phyloP scores from a whole-genome alignment of 2,113 vertebrate species.

The Corythornis madagascariensis region DNA sequence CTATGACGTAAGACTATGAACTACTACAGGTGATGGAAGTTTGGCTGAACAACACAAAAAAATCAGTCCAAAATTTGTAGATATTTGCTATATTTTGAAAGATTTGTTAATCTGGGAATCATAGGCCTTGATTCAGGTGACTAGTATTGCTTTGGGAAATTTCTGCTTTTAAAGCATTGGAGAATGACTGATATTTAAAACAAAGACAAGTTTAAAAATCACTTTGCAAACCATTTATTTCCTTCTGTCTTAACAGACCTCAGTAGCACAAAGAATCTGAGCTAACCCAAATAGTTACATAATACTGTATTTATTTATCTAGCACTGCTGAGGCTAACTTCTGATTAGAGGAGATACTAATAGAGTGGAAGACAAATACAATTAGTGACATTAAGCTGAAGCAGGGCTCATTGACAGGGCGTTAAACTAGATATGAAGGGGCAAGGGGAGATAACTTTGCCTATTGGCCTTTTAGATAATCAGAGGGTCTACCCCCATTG shows the following conservation, averaged over 20 bases:
- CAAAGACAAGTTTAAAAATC: conserved; percentile 23
- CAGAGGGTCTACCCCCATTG: too few relatives aligned
- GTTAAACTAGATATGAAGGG: too few relatives aligned
- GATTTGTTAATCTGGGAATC: not conserved
- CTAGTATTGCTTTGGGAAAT: not conserved
- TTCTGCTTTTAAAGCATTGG: not conserved
- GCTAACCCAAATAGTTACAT: not conserved
- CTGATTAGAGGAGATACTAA: not conserved
- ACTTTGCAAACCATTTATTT: not conserved
- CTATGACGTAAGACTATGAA: not conserved
- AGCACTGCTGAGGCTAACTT: not conserved
- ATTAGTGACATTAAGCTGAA: not conserved
- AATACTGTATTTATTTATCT: not conserved
- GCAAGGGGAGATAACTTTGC: too few relatives aligned
- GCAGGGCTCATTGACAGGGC: too few relatives aligned
- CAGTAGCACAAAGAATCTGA: not conserved
- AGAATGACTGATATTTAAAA: not conserved
- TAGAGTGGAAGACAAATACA: not conserved
- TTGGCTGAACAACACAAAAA: not conserved
- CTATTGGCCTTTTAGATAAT: too few relatives aligned
- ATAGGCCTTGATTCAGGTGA: not conserved
- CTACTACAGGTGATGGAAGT: not conserved
- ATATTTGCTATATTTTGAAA: not conserved
- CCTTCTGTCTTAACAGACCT: conserved; percentile 7
- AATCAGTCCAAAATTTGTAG: not conserved